Evolutionary conservation across 2,113 vertebrate genomes (phyloP).

Genomic region (Chunga burmeisteri): DNA sequence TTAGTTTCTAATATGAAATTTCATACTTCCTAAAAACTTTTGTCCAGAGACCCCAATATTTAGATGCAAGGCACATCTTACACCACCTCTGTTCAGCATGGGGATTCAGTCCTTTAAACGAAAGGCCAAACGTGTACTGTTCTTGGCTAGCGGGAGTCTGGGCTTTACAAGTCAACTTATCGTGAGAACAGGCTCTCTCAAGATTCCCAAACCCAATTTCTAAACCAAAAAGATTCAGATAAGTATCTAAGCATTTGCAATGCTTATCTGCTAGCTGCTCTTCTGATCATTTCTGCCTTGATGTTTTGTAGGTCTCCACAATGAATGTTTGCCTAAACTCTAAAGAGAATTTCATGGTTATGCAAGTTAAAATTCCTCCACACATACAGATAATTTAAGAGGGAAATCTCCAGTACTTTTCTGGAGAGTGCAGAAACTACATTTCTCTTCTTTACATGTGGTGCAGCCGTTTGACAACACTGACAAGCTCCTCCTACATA

Average conservation of each 20-base stretch:
- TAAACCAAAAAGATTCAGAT: conserved; percentile 57
- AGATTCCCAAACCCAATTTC: conserved; percentile 58
- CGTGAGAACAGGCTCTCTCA: conserved; percentile 38
- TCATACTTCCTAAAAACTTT: neutral
- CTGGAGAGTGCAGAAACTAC: neutral
- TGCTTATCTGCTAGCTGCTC: conserved; percentile 52
- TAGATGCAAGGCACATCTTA: neutral
- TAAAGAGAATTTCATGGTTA: neutral
- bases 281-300: conserved; percentile 27
- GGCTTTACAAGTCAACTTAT: conserved; percentile 25
- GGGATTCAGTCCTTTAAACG: neutral
- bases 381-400: neutral
- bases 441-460: neutral
- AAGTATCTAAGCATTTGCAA: conserved; percentile 62
- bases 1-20: neutral
- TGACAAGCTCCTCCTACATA: neutral
- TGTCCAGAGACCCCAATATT: neutral
- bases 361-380: conserved; percentile 12
- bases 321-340: conserved; percentile 7
- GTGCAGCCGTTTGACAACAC: neutral
- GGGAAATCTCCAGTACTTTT: neutral
- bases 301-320: conserved; percentile 2
- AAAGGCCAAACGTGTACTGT: neutral
- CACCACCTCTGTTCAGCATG: neutral
- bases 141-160: neutral